Base-by-base conservation (phyloP, 1,140 invertebrate species). In the Sycophila sp. region DNA sequence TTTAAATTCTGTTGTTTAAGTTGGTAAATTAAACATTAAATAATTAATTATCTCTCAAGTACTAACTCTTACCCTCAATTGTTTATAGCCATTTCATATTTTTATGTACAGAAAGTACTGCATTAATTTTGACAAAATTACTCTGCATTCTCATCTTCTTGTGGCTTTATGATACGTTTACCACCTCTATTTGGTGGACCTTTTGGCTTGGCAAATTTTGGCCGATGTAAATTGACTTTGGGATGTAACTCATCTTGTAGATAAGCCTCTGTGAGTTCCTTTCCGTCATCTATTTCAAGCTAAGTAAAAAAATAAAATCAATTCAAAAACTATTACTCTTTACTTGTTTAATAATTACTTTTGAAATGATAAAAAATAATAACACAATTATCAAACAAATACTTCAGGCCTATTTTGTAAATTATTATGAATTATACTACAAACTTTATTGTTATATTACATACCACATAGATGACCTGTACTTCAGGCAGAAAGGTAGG, bases 191-290 rank as follows among this genome's bases (percentile, higher is more conserved):
- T 93, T 4, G 94, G 94, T 73, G 96, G 97, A 38, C 96, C 96
- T 87, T 97, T 97, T 11, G 97, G 97, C 86, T 97, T 98, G 28
- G 94, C 94, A 89, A 98, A 98, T 76, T 96, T 95, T 32, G 94
- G 94, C 75, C 92, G 90, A 83, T 96, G 93, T 49, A 97, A 89
- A 84, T 93, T 96, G 78, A 94, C 92, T 83, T 95, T 96, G 8
- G 97, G 97, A 87, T 99, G 96, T 69, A 99, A 89, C 87, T 98
- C 96, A 76, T 98, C 96, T 82, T 94, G 91, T 7, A 99, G 87
- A 85, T 90, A 97, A 72, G 94, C 92, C 85, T 96, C 94, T 2
- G 94, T 96, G 55, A 99, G 82, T 87, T 98, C 96, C 75, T 90
- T 90, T 49, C 93, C 93, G 76, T 92, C 91, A 82, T 97, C 95